Conservation (phyloP, 2,888 invertebrate genomes). For the Napeogenes inachia region DNA sequence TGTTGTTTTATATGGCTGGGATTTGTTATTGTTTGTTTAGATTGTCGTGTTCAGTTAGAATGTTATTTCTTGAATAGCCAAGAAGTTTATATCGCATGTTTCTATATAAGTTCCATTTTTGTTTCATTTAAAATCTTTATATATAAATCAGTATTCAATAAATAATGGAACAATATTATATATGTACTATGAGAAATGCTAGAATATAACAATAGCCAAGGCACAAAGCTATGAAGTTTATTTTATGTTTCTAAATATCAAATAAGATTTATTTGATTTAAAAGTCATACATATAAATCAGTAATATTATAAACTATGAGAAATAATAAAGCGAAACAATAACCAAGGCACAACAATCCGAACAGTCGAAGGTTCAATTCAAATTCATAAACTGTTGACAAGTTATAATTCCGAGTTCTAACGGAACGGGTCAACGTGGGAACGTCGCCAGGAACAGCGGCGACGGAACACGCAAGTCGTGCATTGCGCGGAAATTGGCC, state of each 20-base stretch:
- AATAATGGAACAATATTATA: too few species aligned
- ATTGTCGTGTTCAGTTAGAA: background rate
- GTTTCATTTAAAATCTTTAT: too few species aligned
- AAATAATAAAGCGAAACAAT: background rate
- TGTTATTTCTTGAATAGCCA: background rate
- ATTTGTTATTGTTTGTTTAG: background rate
- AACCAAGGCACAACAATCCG: background rate
- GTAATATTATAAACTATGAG: too few species aligned
- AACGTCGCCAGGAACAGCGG: slow-evolving; percentile 17
- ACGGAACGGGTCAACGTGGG: slow-evolving; percentile 25
- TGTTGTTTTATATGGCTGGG: background rate
- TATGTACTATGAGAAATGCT: too few species aligned
- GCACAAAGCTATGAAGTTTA: slow-evolving; percentile 1
- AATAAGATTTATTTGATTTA: background rate
- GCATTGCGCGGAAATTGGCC: slow-evolving; percentile 33
- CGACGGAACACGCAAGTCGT: slow-evolving; percentile 34
- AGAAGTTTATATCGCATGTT: too few species aligned
- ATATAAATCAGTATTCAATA: too few species aligned
- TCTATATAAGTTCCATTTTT: too few species aligned
- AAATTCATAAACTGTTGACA: slow-evolving; percentile 6
- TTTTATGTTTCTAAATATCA: background rate
- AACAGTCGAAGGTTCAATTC: slow-evolving; percentile 2
- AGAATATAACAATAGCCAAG: too few species aligned
- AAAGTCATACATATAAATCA: too few species aligned
- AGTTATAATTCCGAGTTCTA: background rate